Conservation (phyloP, 2,888 invertebrate species). For the Lepidocyrtinus sp. region DNA sequence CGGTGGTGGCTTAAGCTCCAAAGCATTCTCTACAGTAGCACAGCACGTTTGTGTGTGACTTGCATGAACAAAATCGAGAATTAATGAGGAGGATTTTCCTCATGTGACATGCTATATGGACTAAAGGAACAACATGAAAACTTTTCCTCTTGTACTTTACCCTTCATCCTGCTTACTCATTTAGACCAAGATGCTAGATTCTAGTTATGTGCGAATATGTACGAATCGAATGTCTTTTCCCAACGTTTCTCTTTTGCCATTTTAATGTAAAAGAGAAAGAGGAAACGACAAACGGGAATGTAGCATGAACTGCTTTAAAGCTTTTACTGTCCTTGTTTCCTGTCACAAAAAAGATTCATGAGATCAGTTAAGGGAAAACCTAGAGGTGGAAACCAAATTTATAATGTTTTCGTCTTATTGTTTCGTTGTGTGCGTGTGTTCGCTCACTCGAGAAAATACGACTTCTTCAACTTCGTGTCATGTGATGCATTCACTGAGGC, state of each 20-base stretch:
- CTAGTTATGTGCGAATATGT: too few species aligned
- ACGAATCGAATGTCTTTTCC: too few species aligned
- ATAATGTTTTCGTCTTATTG: conserved; percentile 1
- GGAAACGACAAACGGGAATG: too few species aligned
- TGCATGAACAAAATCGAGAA: conserved; percentile 42
- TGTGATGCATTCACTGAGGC: too few species aligned
- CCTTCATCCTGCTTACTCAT: too few species aligned
- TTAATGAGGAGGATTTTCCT: conserved; percentile 46
- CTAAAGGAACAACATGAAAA: background rate
- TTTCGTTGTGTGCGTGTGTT: background rate
- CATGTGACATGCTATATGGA: conserved; percentile 12
- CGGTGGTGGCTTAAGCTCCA: too few species aligned
- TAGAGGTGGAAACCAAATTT: conserved; percentile 33
- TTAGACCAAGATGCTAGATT: too few species aligned
- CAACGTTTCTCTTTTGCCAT: too few species aligned
- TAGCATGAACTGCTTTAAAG: conserved; percentile 42
- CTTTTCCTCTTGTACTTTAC: conserved; percentile 11
- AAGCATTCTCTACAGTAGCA: too few species aligned
- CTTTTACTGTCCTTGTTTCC: conserved; percentile 45
- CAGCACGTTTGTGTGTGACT: too few species aligned
- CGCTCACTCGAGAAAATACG: too few species aligned
- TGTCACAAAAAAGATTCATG: conserved; percentile 54
- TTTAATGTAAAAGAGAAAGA: too few species aligned
- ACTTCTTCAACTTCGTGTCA: background rate
- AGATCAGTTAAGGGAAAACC: conserved; percentile 45